Base-by-base conservation (phyloP, 1,140 invertebrate genomes). In the Lepidurus apus region DNA sequence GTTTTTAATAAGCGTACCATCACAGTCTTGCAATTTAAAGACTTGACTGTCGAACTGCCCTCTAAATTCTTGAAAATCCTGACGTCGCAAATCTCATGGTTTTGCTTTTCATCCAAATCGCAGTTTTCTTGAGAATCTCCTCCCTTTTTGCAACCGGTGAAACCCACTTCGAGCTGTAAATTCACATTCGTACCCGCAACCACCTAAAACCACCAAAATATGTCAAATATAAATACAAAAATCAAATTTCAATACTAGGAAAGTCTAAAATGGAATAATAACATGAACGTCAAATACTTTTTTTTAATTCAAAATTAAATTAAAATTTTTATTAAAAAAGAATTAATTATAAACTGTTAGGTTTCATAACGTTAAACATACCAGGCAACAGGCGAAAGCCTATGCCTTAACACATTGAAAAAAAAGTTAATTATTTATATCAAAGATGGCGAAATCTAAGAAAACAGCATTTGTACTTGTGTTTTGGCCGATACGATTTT, bases 51-150 rank as follows among this genome's bases (percentile, higher is more conserved):
- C 21, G 53, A 9, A 7, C 21, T 65, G 5, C 53, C 53, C 21
- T 65, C 17, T 17, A 65, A 17, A 4, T 65, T 65, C 21, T 65
- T 4, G 53, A 65, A 65, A 65, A 65, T 17, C 2, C 53, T 83
- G 1, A 91, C 84, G 5, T 86, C 75, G 80, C 91, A 92, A 75
- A 86, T 84, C 79, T 85, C 85, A 77, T 86, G 53, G 53, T 65
- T 65, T 65, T 65, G 53, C 17, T 21, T 65, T 65, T 65, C 53
- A 65, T 65, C 53, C 53, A 65, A 65, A 7, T 65, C 17, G 53
- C 53, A 65, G 17, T 13, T 21, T 13, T 7, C 53, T 65, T 65
- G 53, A 4, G 53, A 9, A 13, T 17, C 53, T n/a, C 4, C 13
- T 81, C 10, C 80, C 81, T 80, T n/a, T 79, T 44, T 42, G 77